Evolutionary conservation across 2,888 invertebrate species (phyloP).

Genomic region (Sussaba pulchella): DNA sequence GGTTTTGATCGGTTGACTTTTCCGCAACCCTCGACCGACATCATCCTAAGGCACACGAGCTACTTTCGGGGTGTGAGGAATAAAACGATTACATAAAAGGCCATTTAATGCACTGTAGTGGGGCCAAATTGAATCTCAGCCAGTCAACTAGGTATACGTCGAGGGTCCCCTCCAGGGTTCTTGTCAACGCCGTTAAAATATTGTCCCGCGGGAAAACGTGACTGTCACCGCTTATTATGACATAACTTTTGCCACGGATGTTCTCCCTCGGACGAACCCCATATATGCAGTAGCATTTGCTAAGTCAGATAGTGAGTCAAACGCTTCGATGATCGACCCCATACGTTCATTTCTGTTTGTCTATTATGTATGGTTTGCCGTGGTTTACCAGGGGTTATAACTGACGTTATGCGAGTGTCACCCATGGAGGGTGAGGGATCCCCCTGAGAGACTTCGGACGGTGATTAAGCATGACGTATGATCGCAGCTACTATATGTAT

Average conservation of each 20-base stretch:
- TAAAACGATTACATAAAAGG: constrained; percentile 72
- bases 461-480: constrained; percentile 78
- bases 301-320: constrained; percentile 59
- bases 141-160: constrained; percentile 73
- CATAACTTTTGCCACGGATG: constrained; percentile 69
- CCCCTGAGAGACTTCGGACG: constrained; percentile 72
- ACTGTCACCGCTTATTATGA: constrained; percentile 39
- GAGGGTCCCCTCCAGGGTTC: constrained; percentile 71
- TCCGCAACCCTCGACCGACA: constrained; percentile 32
- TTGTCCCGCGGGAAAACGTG: constrained; percentile 70
- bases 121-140: constrained; percentile 81
- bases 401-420: constrained; percentile 35
- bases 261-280: constrained; percentile 67
- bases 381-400: constrained; percentile 75
- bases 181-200: constrained; percentile 67
- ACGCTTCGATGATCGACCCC: constrained; percentile 74
- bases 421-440: constrained; percentile 45
- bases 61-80: constrained; percentile 61
- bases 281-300: constrained; percentile 65
- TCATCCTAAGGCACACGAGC: constrained; percentile 14
- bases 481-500: constrained; percentile 14
- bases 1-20: constrained; percentile 31
- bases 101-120: constrained; percentile 75
- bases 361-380: constrained; percentile 79
- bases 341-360: constrained; percentile 77